Conservation (phyloP, 2,888 invertebrate genomes). For the Dusona sp. region DNA sequence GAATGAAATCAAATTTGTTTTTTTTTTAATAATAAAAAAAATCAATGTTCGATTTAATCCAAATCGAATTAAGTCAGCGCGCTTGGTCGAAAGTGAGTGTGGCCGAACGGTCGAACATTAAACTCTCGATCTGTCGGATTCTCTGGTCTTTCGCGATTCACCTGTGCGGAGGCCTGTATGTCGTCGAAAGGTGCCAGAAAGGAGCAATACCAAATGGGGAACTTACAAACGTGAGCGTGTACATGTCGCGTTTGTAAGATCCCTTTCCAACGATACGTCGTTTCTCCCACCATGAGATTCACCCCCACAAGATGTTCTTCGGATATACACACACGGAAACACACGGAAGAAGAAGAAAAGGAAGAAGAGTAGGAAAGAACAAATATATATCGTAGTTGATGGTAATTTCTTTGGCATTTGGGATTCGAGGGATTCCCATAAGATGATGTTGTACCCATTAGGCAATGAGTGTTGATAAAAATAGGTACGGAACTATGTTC, state of each 20-base stretch:
- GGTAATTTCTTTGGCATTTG: background rate
- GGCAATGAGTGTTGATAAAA: background rate
- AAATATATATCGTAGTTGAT: background rate
- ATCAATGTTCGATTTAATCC: constrained; percentile 1
- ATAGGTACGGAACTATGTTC: background rate
- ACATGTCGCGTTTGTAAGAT: constrained; percentile 25
- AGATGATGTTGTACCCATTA: background rate
- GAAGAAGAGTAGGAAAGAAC: background rate
- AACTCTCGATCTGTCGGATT: constrained; percentile 26
- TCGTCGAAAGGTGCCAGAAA: constrained; percentile 34
- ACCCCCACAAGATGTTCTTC: background rate
- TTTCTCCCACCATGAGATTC: constrained; percentile 3
- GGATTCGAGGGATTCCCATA: background rate
- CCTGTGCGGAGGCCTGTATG: constrained; percentile 13
- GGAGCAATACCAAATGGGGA: constrained; percentile 30
- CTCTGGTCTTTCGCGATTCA: constrained; percentile 26
- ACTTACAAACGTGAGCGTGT: constrained; percentile 21
- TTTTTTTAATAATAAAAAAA: no score
- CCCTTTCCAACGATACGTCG: constrained; percentile 23
- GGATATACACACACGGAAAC: background rate
- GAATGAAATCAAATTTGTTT: no score
- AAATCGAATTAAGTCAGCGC: constrained; percentile 35
- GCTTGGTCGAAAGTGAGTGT: constrained; percentile 35
- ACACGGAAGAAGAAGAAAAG: background rate
- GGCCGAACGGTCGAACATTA: constrained; percentile 21